Percentiles rank a stretch among this genome's conserved stretches.
These are phyloP conservation scores for Pseudomyrmex sp. DNA, from an alignment of 1,140 invertebrate genomes.

Conservation along the genomic window DNA sequence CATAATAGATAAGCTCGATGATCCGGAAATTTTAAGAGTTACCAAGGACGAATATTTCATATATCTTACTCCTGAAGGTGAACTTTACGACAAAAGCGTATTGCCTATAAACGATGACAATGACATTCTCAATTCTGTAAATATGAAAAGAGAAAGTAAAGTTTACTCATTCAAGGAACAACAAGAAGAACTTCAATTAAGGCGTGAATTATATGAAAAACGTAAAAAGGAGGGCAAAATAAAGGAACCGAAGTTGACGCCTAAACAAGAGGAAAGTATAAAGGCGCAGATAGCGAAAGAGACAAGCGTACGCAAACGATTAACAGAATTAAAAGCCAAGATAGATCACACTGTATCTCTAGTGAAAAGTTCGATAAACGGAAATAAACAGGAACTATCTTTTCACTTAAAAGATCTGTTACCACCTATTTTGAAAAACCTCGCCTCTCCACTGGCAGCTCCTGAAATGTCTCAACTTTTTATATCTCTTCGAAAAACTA, in stretches of 20 bases:
- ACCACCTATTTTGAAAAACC: constrained; percentile 87
- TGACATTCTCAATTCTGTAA: constrained; percentile 89
- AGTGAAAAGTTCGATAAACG: constrained; percentile 87
- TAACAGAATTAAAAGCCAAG: constrained; percentile 88
- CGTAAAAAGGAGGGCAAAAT: constrained; percentile 92
- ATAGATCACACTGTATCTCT: constrained; percentile 88
- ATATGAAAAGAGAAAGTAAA: constrained; percentile 98
- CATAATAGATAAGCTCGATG: constrained; percentile 87
- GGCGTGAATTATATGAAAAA: constrained; percentile 97
- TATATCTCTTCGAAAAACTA: constrained; percentile 85
- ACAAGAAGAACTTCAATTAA: constrained; percentile 95
- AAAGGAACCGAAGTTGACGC: constrained; percentile 91
- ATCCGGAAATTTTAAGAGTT: constrained; percentile 90
- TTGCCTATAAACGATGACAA: constrained; percentile 91
- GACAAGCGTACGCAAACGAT: constrained; percentile 88
- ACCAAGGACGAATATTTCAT: constrained; percentile 95
- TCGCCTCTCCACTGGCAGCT: constrained; percentile 90
- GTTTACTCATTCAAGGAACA: constrained; percentile 99
- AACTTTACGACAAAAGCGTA: constrained; percentile 96
- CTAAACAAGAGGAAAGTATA: constrained; percentile 97
- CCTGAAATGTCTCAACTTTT: constrained; percentile 88
- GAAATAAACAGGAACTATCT: constrained; percentile 88
- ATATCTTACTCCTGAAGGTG: constrained; percentile 94
- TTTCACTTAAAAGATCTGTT: constrained; percentile 88
- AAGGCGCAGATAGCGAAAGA: constrained; percentile 96